A percentile compares a stretch with the other conserved stretches of the same genome.
Evolutionary conservation across 2,113 vertebrate species (phyloP).

Genomic region (Cyanistes caeruleus): DNA sequence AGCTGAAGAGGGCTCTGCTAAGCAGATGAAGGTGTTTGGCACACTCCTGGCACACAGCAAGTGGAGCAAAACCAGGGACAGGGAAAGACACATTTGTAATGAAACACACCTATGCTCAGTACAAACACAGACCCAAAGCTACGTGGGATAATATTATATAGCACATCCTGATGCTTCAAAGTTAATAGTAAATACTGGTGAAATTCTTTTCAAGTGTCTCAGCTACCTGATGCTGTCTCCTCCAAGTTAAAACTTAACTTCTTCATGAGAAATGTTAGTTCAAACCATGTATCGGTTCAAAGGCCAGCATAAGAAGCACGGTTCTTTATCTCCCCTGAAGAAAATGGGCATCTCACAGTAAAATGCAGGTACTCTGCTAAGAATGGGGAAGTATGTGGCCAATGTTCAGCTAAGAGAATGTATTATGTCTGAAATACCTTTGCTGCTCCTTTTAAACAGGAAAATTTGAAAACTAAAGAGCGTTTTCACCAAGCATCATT

Average conservation of each 20-base stretch:
- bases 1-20: background rate
- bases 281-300: background rate
- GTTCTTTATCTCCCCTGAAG: background rate
- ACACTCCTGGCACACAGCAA: accelerated
- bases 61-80: background rate
- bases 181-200: too few relatives aligned
- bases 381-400: background rate
- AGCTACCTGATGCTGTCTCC: background rate
- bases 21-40: background rate
- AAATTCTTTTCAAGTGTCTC: background rate
- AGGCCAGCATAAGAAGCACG: background rate
- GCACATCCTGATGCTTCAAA: background rate
- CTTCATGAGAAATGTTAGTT: background rate
- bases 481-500: background rate
- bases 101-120: background rate
- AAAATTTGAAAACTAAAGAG: background rate
- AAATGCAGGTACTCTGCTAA: background rate
- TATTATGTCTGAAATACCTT: background rate
- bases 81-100: background rate
- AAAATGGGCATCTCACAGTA: background rate
- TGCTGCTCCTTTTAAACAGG: background rate
- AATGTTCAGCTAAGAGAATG: background rate
- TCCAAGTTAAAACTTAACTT: background rate
- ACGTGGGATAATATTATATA: accelerated
- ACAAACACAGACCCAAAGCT: background rate